Conservation (phyloP, 2,797 vertebrate genomes). For the Carduelis carduelis region DNA sequence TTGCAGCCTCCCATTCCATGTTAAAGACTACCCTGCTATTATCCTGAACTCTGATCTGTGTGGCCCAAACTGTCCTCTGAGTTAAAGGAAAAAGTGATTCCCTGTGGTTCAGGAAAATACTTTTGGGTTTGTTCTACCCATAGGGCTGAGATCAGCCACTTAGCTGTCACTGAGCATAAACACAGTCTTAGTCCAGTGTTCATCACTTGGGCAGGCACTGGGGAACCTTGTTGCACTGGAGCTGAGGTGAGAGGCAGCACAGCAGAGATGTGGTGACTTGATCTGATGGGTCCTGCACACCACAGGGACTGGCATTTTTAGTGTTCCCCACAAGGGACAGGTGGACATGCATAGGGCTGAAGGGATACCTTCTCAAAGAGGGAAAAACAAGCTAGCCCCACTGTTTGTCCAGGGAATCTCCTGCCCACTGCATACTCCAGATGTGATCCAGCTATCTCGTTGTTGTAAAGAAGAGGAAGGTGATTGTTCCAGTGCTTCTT, state of each 20-base stretch:
- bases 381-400: not conserved
- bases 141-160: not conserved
- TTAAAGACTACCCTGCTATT: not conserved
- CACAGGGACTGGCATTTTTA: rapidly evolving
- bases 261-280: not conserved
- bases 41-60: not conserved
- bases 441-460: rapidly evolving
- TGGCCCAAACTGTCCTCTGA: not conserved
- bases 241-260: not conserved
- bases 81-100: not conserved
- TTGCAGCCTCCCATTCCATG: not conserved
- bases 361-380: not conserved
- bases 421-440: not conserved
- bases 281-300: not conserved
- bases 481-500: not conserved
- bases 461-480: not conserved
- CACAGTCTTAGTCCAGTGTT: not conserved
- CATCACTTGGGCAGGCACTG: rapidly evolving
- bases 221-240: not conserved
- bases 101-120: not conserved
- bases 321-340: not conserved
- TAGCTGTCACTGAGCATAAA: not conserved
- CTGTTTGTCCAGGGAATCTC: not conserved
- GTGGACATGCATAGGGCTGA: rapidly evolving
- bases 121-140: not conserved